phyloP scores from a whole-genome alignment of 1,140 invertebrate genomes.

The Hirudo medicinalis region DNA sequence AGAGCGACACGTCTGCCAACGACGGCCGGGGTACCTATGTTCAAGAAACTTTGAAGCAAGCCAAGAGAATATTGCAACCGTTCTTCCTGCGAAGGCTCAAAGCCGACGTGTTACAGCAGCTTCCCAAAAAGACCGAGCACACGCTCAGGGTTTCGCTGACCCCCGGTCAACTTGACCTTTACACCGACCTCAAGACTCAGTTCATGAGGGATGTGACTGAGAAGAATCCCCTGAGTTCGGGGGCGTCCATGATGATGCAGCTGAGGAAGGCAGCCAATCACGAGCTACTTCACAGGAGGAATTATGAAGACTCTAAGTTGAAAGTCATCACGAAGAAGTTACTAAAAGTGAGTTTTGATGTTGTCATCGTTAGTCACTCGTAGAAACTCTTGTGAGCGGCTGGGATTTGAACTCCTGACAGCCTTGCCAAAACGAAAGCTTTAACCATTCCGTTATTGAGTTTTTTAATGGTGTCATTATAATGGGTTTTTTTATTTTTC shows the following conservation, averaged over 20 bases:
- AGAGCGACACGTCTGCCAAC: slow-evolving; percentile 23
- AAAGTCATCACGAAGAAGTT: slow-evolving; percentile 57
- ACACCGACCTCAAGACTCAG: slow-evolving; percentile 57
- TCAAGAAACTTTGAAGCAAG: slow-evolving; percentile 72
- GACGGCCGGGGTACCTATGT: slow-evolving; percentile 53
- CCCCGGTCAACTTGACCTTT: slow-evolving; percentile 57
- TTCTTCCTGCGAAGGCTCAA: slow-evolving; percentile 85
- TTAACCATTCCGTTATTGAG: too few relatives aligned
- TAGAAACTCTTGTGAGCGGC: too few relatives aligned
- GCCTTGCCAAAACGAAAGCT: too few relatives aligned
- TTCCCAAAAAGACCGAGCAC: slow-evolving; percentile 62
- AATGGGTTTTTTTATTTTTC: too few relatives aligned
- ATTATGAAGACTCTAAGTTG: slow-evolving; percentile 61
- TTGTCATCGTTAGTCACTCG: too few relatives aligned
- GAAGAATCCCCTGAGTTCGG: slow-evolving; percentile 16
- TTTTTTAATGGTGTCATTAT: too few relatives aligned
- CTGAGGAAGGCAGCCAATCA: slow-evolving; percentile 39
- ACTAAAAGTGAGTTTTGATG: slow-evolving; percentile 42
- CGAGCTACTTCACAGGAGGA: slow-evolving; percentile 55
- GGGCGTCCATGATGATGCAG: slow-evolving; percentile 38
- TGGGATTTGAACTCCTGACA: too few relatives aligned
- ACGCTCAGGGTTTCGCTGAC: slow-evolving; percentile 54
- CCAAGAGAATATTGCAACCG: slow-evolving; percentile 87
- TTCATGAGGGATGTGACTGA: slow-evolving; percentile 42
- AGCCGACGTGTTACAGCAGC: slow-evolving; percentile 52